These are phyloP conservation scores for Dasyornis broadbenti DNA, from an alignment of 2,113 vertebrate genomes.

Conservation along the genomic window DNA sequence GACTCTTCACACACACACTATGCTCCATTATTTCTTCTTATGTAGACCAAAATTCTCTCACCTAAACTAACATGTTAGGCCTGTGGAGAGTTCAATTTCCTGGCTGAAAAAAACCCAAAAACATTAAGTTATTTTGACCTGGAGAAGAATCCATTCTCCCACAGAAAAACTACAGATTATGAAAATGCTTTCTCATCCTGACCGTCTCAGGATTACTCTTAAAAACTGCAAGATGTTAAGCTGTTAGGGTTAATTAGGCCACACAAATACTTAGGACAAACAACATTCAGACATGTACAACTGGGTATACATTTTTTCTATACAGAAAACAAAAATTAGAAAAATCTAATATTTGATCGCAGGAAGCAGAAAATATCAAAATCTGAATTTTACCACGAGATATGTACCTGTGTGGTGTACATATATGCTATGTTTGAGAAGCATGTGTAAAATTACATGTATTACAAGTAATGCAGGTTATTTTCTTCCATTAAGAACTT, in stretches of 20 bases:
- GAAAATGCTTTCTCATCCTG: not conserved
- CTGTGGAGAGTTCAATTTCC: not conserved
- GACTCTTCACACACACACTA: not conserved
- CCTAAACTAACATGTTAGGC: not conserved
- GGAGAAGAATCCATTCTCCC: not conserved
- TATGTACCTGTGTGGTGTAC: not conserved
- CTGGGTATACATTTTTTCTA: not conserved
- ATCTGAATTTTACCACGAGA: not conserved
- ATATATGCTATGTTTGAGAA: not conserved
- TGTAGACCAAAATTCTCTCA: not conserved
- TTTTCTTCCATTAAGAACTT: not conserved
- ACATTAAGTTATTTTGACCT: not conserved
- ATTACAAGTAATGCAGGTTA: not conserved
- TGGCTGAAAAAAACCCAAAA: not conserved
- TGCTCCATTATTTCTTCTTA: not conserved
- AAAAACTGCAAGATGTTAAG: not conserved
- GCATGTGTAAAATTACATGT: not conserved
- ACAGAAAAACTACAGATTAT: not conserved
- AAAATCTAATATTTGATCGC: not conserved
- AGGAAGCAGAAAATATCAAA: not conserved
- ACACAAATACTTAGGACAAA: not conserved
- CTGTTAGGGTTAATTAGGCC: not conserved
- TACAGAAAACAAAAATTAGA: not conserved
- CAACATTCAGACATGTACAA: not conserved
- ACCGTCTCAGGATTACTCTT: not conserved